These are phyloP conservation scores for Datnioides undecimradiatus DNA, from an alignment of 2,113 vertebrate species.

Conservation along the genomic window DNA sequence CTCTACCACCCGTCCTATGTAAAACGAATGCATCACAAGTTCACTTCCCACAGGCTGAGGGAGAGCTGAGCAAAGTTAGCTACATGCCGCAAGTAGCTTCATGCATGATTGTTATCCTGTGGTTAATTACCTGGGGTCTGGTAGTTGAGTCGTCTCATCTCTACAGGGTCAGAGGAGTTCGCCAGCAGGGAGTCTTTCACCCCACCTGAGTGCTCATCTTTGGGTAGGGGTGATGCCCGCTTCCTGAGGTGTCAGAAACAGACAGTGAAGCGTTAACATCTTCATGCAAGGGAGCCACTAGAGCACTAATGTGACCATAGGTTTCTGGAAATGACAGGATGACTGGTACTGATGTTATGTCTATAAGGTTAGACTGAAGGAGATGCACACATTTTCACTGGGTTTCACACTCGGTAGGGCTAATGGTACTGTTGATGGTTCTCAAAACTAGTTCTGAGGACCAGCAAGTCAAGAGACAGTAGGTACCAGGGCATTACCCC, in stretches of 20 bases:
- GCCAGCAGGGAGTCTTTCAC: slow-evolving; percentile 95
- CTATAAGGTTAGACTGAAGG: background rate
- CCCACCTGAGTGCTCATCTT: slow-evolving; percentile 94
- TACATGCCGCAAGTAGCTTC: background rate
- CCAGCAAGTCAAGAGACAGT: slow-evolving; percentile 40
- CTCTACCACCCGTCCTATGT: background rate
- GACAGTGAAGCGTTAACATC: slow-evolving; percentile 24
- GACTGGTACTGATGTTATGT: slow-evolving; percentile 42
- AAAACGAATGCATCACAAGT: background rate
- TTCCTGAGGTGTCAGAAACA: slow-evolving; percentile 88
- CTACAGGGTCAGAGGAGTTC: slow-evolving; percentile 95
- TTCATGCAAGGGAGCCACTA: background rate
- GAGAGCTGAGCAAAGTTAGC: slow-evolving; percentile 6
- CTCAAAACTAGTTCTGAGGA: slow-evolving; percentile 57
- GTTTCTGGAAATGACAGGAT: slow-evolving; percentile 28
- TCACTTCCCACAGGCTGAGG: background rate
- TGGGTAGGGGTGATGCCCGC: slow-evolving; percentile 94
- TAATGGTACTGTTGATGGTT: slow-evolving; percentile 59
- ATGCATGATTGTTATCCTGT: background rate
- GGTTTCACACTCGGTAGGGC: slow-evolving; percentile 54
- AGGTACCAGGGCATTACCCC: slow-evolving; percentile 45
- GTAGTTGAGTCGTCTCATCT: slow-evolving; percentile 98
- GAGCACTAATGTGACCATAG: background rate
- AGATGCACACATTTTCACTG: slow-evolving; percentile 14
- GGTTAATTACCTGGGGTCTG: slow-evolving; percentile 92